phyloP scores from a whole-genome alignment of 2,113 vertebrate species.

The Alexandromys fortis region DNA sequence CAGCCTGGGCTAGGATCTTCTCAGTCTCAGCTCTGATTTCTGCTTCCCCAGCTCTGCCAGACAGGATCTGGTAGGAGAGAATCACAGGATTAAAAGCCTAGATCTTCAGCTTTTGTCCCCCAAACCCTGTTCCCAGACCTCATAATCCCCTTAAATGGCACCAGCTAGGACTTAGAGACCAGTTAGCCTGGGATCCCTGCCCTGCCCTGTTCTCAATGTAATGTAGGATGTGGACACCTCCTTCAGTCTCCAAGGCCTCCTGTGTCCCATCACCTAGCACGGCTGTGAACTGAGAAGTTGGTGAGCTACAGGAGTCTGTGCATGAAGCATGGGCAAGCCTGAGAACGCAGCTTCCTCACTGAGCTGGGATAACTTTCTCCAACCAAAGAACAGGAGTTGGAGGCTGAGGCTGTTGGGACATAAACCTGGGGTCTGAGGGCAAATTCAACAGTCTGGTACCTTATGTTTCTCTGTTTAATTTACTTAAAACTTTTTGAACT shows the following conservation, averaged over 20 bases:
- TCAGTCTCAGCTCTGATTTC: background rate
- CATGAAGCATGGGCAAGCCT: background rate
- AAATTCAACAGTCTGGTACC: no score
- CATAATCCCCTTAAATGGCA: background rate
- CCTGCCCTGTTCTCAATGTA: background rate
- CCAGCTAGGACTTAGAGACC: background rate
- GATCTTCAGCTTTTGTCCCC: background rate
- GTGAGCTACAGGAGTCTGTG: background rate
- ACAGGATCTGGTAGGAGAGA: background rate
- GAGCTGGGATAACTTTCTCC: background rate
- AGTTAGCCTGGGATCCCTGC: background rate
- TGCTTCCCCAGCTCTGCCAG: rapidly evolving
- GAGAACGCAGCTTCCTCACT: background rate
- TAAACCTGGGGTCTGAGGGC: no score
- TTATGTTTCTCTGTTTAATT: background rate
- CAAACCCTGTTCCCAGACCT: background rate
- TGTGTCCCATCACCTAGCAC: background rate
- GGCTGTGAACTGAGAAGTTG: background rate
- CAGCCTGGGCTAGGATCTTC: background rate
- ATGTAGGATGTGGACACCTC: no score
- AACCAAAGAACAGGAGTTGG: background rate
- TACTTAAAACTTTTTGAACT: background rate
- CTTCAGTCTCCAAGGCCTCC: background rate
- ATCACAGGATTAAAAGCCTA: background rate
- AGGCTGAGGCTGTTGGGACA: no score